Evolutionary conservation across 2,797 vertebrate genomes (phyloP).

Genomic region (Amazonetta brasiliensis): DNA sequence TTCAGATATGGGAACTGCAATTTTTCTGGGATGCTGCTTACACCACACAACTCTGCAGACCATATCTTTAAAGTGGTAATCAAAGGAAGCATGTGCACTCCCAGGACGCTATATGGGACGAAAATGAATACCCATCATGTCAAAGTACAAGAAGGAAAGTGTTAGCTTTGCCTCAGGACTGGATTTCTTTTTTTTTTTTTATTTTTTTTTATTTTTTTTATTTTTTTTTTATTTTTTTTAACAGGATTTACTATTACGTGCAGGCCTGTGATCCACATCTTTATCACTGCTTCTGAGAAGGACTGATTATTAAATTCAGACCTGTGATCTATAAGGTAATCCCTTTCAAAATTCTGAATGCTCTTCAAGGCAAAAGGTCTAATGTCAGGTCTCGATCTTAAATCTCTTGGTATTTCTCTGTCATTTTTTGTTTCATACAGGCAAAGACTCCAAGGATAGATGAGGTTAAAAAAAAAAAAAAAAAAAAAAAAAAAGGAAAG

Average conservation of each 20-base stretch:
- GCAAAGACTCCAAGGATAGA: neutral
- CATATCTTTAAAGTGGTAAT: neutral
- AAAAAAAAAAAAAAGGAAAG: neutral
- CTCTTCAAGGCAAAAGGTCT: neutral
- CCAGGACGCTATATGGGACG: neutral
- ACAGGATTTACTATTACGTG: neutral
- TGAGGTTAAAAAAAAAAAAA: neutral
- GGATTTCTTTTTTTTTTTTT: neutral
- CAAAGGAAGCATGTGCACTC: neutral
- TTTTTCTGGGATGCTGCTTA: neutral
- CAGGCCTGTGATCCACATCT: neutral
- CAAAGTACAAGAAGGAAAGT: neutral
- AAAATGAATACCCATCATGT: neutral
- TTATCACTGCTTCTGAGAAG: constrained; percentile 9
- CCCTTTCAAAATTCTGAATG: neutral
- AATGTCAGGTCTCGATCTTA: neutral
- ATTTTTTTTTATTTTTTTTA: neutral
- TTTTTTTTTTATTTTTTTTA: neutral
- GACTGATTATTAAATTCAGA: neutral
- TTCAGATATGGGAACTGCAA: neutral
- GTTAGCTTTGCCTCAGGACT: neutral
- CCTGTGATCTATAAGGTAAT: neutral
- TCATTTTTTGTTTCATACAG: neutral
- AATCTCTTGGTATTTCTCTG: neutral
- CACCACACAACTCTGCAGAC: neutral